phyloP scores from a whole-genome alignment of 2,888 invertebrate genomes.

The Epinotia ramella region DNA sequence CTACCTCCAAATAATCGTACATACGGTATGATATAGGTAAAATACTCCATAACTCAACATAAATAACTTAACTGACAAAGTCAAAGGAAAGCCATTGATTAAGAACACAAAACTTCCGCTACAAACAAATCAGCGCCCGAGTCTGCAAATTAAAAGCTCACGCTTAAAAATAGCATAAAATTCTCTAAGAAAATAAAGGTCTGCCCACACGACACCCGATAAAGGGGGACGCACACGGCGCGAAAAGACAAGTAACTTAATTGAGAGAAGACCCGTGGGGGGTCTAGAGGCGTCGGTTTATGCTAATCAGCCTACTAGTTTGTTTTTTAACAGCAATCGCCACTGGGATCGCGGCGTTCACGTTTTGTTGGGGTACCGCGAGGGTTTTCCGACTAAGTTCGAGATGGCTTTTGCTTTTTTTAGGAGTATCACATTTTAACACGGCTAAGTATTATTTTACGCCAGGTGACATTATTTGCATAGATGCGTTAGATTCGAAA shows the following conservation, averaged over 20 bases:
- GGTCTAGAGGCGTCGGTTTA: conserved; percentile 78
- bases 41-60: not conserved
- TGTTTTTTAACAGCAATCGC: conserved; percentile 78
- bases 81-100: not conserved
- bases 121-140: conserved; percentile 17
- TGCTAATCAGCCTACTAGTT: conserved; percentile 82
- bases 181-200: conserved; percentile 67
- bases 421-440: not conserved
- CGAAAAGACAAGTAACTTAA: conserved; percentile 83
- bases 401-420: not conserved
- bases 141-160: conserved; percentile 36
- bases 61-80: not conserved
- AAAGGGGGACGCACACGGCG: conserved; percentile 74
- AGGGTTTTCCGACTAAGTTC: conserved; percentile 20
- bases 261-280: conserved; percentile 79
- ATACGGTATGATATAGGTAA: not conserved
- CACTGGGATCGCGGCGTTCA: conserved; percentile 66
- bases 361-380: conserved; percentile 66
- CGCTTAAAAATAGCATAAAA: conserved; percentile 43
- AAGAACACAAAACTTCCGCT: not conserved
- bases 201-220: conserved; percentile 68
- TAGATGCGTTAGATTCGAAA: too few relatives aligned
- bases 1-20: too few relatives aligned
- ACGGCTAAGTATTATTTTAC: too few relatives aligned
- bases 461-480: too few relatives aligned